A percentile compares a stretch with the other conserved stretches of the same genome.
phyloP scores from a whole-genome alignment of 2,797 vertebrate genomes.

The Prionace glauca region DNA sequence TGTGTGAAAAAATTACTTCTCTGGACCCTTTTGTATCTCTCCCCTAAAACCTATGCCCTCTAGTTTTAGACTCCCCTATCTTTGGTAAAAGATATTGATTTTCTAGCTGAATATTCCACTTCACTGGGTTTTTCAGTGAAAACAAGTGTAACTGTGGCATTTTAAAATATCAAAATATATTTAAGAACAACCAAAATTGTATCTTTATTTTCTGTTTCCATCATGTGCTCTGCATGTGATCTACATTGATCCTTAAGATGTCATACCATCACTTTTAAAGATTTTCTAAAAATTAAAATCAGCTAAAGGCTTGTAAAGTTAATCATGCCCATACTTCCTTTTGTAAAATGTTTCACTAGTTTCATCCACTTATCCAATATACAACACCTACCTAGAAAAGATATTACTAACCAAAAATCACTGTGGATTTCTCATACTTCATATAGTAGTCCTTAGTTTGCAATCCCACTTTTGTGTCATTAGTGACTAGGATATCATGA shows the following conservation, averaged over 20 bases:
- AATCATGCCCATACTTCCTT: background rate
- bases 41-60: no score
- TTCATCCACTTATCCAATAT: background rate
- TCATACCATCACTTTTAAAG: background rate
- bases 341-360: background rate
- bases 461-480: constrained; percentile 52
- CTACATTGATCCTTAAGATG: background rate
- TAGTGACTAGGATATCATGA: constrained; percentile 58
- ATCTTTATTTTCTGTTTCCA: background rate
- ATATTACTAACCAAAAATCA: constrained; percentile 54
- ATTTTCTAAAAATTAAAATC: background rate
- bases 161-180: background rate
- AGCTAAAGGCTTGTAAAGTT: background rate
- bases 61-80: no score
- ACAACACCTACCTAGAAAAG: background rate
- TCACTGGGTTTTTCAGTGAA: background rate
- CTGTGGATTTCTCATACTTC: constrained; percentile 47
- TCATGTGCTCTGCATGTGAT: background rate
- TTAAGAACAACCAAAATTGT: background rate
- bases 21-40: no score
- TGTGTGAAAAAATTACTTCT: no score
- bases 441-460: constrained; percentile 52
- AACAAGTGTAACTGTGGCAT: background rate
- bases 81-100: no score
- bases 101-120: background rate